Evolutionary conservation across 2,113 vertebrate genomes (phyloP), one percentile per base, ranked within the genome.

Genomic region (Caracal caracal): DNA sequence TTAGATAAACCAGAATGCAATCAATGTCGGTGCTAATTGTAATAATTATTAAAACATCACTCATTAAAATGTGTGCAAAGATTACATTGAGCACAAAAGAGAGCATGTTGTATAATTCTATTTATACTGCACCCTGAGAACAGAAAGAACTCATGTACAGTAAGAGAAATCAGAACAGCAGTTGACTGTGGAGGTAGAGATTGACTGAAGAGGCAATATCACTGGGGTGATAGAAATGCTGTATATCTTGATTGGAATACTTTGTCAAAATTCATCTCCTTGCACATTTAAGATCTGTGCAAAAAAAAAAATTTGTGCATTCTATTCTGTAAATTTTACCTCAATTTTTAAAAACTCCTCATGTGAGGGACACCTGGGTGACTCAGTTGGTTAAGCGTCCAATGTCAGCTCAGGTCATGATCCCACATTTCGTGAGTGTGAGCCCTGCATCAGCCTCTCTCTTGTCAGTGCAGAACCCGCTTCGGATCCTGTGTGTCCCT

Each of bases 31-130:
- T 17, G 2, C 10, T 83, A 91, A 83, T 88, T 80, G 33, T 88
- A 53, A 70, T 26, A 40, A 78, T 85, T 56, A 92, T 35, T 85
- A 90, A 89, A 82, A 80, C 35, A 30, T 86, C 12, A 59, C 33
- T 93, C 56, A 81, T 88, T 80, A 79, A 96, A 96, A 53, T 63
- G n/a, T 70, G n/a, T 37, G 40, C 28, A 30, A 94, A 17, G 53
- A 33, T 49, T 95, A 61, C 40, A 11, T 13, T 59, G 6, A 79
- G 17, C 19, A 75, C 19, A 15, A 70, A 47, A 79, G 10, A 30
- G 13, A 84, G 65, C 2, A 26, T 28, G 56, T 5, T 81, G n/a
- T 30, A 20, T 61, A 28, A 56, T 83, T 97, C 13, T 22, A 49
- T 63, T 35, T 49, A 65, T 40, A 47, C 15, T 37, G 80, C 37